Evolutionary conservation across 2,888 invertebrate species (phyloP), one percentile per base, ranked within the genome.

Genomic region (Nomada fabriciana): DNA sequence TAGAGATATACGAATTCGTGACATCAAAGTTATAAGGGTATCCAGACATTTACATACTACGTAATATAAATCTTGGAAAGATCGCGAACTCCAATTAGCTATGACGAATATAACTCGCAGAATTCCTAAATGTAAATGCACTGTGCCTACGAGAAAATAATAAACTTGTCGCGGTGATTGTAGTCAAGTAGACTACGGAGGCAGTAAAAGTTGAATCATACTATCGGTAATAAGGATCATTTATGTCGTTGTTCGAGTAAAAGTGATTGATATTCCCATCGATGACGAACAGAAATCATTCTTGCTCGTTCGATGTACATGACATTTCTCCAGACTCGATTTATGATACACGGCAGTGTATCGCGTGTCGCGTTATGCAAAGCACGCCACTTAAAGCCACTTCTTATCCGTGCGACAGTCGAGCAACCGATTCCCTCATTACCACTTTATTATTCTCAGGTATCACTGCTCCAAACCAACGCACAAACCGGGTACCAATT

Each of bases 361-460:
- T 79, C 79, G 79, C 15, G 79, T 79, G 79, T 78, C 79, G 79
- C 63, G 69, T 79, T 79, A 79, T 79, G 80, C 80, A 80, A 80
- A 80, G 42, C 71, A 23, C 42, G 67, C 61, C 53, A 59, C 70
- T 70, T 79, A 71, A 59, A 47, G 65, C 71, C 65, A 53, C 15
- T 20, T 55, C 60, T 43, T 71, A 72, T 72, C 67, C 55, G 20
- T 13, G 42, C 52, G 43, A 70, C 78, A 52, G n/a, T 23, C 9
- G 20, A 55, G 43, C 50, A 15, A 68, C 36, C 50, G 52, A 50
- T 61, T 43, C 79, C 63, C 63, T 69, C 25, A 43, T 67, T 59
- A 25, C 63, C 13, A 13, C 13, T 61, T 47, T 11, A 36, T 63
- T 11, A 43, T 52, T 23, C 7, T 10, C 13, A 5, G 5, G n/a